Conservation (phyloP, 2,113 vertebrate species). For the Cinclus cinclus region DNA sequence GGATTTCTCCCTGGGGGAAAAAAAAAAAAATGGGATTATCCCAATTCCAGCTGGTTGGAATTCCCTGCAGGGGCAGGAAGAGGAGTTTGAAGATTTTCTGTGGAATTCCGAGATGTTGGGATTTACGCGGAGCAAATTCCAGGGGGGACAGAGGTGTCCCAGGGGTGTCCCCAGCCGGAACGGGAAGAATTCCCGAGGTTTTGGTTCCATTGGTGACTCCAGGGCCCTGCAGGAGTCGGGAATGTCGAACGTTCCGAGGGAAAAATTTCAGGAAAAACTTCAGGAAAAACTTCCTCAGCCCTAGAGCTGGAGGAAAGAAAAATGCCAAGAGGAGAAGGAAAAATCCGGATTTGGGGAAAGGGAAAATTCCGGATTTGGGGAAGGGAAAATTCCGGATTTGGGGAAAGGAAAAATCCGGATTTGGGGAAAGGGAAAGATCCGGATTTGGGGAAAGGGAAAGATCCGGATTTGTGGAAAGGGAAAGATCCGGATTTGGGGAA, state of each 20-base stretch:
- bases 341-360: no score
- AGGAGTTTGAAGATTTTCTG: background rate
- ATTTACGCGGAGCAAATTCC: background rate
- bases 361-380: no score
- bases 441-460: background rate
- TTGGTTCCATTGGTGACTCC: background rate
- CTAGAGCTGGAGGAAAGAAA: background rate
- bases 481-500: background rate
- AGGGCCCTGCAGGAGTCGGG: background rate
- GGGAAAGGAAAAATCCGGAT: no score
- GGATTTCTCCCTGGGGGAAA: background rate
- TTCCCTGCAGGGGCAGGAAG: background rate
- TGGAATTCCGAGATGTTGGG: background rate
- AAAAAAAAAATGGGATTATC: background rate
- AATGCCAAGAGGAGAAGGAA: background rate
- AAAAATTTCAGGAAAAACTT: background rate
- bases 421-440: background rate
- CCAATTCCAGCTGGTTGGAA: background rate
- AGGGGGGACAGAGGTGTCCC: background rate
- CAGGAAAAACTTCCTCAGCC: background rate
- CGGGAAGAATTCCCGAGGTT: background rate
- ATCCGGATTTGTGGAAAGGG: accelerated
- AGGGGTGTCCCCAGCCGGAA: background rate
- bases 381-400: no score
- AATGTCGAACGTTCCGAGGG: background rate